These are phyloP conservation scores for Etheostoma nigrum DNA, from an alignment of 2,797 vertebrate genomes.

Conservation along the genomic window DNA sequence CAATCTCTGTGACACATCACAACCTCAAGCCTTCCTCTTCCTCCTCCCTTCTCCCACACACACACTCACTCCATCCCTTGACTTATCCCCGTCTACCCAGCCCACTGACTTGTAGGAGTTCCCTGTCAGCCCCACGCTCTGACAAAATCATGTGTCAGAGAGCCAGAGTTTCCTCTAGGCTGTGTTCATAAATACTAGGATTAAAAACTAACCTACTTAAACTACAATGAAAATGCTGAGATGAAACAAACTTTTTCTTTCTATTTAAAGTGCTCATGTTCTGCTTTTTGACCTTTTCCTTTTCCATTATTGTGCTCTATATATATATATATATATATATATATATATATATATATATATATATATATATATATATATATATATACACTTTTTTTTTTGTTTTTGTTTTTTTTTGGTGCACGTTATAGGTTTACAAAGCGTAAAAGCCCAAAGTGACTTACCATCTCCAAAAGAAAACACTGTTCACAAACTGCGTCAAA, in stretches of 20 bases:
- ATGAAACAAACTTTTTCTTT: background rate
- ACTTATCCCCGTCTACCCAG: slow-evolving; percentile 31
- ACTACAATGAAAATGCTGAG: background rate
- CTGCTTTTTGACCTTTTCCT: too few relatives aligned
- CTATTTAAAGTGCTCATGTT: background rate
- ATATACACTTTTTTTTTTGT: too few relatives aligned
- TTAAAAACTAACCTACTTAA: background rate
- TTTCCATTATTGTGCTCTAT: too few relatives aligned
- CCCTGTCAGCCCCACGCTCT: slow-evolving; percentile 16
- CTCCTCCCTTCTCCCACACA: slow-evolving; percentile 1
- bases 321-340: too few relatives aligned
- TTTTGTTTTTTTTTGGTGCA: too few relatives aligned
- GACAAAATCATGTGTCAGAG: slow-evolving; percentile 53
- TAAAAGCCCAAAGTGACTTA: too few relatives aligned
- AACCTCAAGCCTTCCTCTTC: slow-evolving; percentile 50
- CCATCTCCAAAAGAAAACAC: too few relatives aligned
- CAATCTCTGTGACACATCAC: slow-evolving; percentile 69
- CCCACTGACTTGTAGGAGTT: slow-evolving; percentile 39
- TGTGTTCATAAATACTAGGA: background rate
- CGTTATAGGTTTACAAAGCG: too few relatives aligned
- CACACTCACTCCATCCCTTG: slow-evolving; percentile 11
- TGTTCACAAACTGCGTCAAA: too few relatives aligned
- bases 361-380: too few relatives aligned
- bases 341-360: too few relatives aligned
- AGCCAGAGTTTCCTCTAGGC: slow-evolving; percentile 21